These are phyloP conservation scores for Uropetala carovei DNA, from an alignment of 2,888 invertebrate species.

Conservation along the genomic window DNA sequence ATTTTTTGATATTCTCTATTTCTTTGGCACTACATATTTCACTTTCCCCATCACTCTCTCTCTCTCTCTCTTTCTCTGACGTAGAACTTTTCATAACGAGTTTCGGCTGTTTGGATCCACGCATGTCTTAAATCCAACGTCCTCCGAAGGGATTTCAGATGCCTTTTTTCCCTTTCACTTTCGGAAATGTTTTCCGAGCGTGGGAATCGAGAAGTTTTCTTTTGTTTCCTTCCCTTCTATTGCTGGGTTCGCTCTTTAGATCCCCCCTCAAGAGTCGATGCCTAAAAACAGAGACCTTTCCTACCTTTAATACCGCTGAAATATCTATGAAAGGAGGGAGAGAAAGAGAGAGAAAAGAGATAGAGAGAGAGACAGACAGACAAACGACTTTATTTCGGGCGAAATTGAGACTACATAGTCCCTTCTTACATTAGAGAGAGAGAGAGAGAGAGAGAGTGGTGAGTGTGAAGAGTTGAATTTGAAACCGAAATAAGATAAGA, in stretches of 20 bases:
- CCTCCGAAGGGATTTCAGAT: background rate
- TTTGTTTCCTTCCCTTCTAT: background rate
- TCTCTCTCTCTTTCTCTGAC: background rate
- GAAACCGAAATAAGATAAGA: background rate
- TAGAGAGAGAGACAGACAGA: background rate
- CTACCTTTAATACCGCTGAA: background rate
- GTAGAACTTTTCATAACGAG: background rate
- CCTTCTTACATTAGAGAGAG: too few relatives aligned
- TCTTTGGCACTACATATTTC: background rate
- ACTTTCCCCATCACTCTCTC: background rate
- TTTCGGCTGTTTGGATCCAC: background rate
- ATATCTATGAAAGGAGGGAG: background rate
- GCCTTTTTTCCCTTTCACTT: background rate
- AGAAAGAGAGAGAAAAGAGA: background rate
- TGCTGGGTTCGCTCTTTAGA: background rate
- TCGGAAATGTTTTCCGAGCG: background rate
- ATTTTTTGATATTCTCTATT: too few relatives aligned
- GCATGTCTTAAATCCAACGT: constrained; percentile 14
- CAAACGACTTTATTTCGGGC: too few relatives aligned
- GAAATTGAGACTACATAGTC: too few relatives aligned
- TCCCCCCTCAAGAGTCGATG: background rate
- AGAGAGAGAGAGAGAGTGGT: background rate
- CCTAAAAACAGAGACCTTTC: background rate
- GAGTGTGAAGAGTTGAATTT: background rate
- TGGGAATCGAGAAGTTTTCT: background rate